Conservation (phyloP, 2,113 vertebrate genomes). For the Sceloporus tristichus region DNA sequence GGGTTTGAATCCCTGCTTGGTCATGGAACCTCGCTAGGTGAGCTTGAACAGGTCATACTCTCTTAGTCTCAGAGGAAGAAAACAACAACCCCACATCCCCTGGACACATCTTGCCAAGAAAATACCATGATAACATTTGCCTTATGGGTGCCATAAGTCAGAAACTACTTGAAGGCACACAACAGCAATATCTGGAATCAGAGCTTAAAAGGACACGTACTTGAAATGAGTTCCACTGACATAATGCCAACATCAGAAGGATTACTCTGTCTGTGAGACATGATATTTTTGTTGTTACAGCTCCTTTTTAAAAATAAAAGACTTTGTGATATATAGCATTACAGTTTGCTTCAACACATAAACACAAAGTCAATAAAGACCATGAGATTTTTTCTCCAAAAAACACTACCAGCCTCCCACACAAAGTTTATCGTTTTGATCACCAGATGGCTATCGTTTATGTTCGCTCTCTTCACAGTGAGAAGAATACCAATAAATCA, state of each 20-base stretch:
- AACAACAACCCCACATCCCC: too few species aligned
- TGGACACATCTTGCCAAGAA: too few species aligned
- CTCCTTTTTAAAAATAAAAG: not conserved
- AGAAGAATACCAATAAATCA: conserved; percentile 24
- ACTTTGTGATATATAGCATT: conserved; percentile 12
- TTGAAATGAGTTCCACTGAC: conserved; percentile 6
- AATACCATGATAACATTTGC: too few species aligned
- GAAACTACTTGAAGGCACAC: too few species aligned
- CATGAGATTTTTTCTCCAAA: not conserved
- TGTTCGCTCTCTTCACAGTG: not conserved
- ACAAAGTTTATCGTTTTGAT: conserved; percentile 43
- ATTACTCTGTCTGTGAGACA: not conserved
- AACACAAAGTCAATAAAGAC: conserved; percentile 23
- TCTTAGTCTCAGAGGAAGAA: too few species aligned
- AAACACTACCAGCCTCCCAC: not conserved
- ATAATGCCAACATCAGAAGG: not conserved
- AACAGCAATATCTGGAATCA: not conserved
- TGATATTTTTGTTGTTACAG: not conserved
- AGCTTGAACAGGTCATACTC: too few species aligned
- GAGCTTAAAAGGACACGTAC: not conserved
- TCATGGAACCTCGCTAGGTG: too few species aligned
- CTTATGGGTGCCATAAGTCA: too few species aligned
- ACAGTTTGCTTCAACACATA: not conserved
- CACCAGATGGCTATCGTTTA: conserved; percentile 35
- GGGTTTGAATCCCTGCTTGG: too few species aligned